Base-by-base conservation (phyloP, 2,888 invertebrate species). In the Dendrolimus pini region DNA sequence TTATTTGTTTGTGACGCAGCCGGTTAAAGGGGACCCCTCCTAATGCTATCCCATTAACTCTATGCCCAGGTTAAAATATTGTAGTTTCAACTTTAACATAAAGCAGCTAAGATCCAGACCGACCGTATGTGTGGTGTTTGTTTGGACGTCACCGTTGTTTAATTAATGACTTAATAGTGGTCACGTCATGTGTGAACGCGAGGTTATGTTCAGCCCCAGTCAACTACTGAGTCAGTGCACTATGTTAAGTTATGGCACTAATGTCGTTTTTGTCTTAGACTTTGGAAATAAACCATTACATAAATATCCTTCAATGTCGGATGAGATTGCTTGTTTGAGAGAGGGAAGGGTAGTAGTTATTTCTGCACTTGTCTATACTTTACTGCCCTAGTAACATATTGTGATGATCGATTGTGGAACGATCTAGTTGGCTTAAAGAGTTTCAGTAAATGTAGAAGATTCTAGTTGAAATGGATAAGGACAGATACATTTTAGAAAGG, bases 141-240 rank as follows among this genome's bases (percentile, higher is more conserved):
- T 72, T 70, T 69, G 65, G 65, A 68, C 65, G 67, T 66, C 67
- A 67, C 66, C 66, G 73, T 69, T 75, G 76, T 74, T 78, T 80
- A 81, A 81, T 80, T 77, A 82, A 82, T 82, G 82, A 77, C 80
- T 80, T 81, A 78, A 82, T 82, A 82, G 82, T 78, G 72, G 76
- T 72, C 65, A 70, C 74, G 75, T 80, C 77, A 77, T 77, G 74
- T 77, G 74, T 72, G 69, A 67, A 67, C 64, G 59, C 56, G 62
- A 69, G 66, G 68, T 76, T 71, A 75, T 75, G 71, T 77, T 75
- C 76, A 64, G 47, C 47, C 10, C 3, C 10, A 47, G 9, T 47
- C 6, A 47, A 47, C 7, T 9, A 9, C 9, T 47, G 47, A 9
- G 47, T 47, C 47, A 47, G 47, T 9, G 18, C 18, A 18, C 18